These are phyloP conservation scores for Eriocheir sinensis DNA, from an alignment of 1,140 invertebrate species.

Conservation along the genomic window DNA sequence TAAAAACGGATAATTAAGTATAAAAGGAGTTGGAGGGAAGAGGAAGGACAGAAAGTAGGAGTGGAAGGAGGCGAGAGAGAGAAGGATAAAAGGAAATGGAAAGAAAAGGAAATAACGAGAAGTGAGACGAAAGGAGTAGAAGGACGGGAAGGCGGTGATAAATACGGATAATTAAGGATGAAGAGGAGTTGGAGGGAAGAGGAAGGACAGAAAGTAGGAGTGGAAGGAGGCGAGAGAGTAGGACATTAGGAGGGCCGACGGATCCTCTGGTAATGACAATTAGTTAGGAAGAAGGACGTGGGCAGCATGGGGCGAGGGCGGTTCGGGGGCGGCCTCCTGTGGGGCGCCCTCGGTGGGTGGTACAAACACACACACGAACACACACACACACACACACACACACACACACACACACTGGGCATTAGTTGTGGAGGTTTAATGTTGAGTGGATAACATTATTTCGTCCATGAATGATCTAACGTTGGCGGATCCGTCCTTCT, in stretches of 20 bases:
- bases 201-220: too few species aligned
- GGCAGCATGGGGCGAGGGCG: neutral
- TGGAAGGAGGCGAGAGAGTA: too few species aligned
- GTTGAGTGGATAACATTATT: neutral
- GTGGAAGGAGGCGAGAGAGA: too few species aligned
- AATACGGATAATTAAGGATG: too few species aligned
- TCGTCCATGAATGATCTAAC: neutral
- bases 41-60: too few species aligned
- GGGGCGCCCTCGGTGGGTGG: neutral
- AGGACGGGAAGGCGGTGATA: too few species aligned
- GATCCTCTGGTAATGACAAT: slow-evolving; percentile 15
- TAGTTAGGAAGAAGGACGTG: slow-evolving; percentile 7
- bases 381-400: slow-evolving; percentile 22
- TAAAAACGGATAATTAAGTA: too few species aligned
- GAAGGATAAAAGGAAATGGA: neutral
- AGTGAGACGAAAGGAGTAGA: neutral
- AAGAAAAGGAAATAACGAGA: neutral
- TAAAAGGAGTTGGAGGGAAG: neutral
- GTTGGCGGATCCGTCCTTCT: neutral
- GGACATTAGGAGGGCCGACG: neutral
- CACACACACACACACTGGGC: neutral
- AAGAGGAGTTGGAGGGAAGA: too few species aligned
- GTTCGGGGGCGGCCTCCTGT: neutral
- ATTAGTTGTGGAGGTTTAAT: neutral
- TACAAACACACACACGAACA: neutral